Evolutionary conservation across 2,113 vertebrate genomes (phyloP), one percentile per base, ranked within the genome.

Genomic region (Agapornis roseicollis): DNA sequence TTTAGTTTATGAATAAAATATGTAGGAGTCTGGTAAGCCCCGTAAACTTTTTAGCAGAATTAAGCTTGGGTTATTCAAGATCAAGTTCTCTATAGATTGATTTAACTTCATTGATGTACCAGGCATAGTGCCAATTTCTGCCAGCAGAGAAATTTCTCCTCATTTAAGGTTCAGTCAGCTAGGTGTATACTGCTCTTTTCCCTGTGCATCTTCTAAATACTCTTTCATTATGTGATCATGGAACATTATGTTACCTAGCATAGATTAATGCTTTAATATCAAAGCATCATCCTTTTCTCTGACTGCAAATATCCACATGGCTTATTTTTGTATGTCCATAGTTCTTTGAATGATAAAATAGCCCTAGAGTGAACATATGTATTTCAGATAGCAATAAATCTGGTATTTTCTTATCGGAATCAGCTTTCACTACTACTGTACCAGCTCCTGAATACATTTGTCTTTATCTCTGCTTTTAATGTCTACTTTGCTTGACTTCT

Each of bases 121-220:
- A 91, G 90, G 82, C 76, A 65, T 8, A n/a, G 56, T 71, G 60
- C 79, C 88, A 91, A 0, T 49, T 83, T 76, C 79, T 88, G 71
- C n/a, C 74, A 93, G 50, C 41, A 85, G 74, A 85, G 70, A 80
- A 88, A 88, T 93, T 94, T 89, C 66, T 77, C 64, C 22, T 90
- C 49, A 25, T 91, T 88, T 90, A 55, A 80, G 12, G 66, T 72
- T 93, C 61, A 74, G 13, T 72, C 39, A 71, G 42, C 39, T 89
- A 11, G 1, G 17, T 76, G 47, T 41, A n/a, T 52, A 82, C 47
- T 89, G 49, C 46, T 37, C n/a, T 91, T 90, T 95, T 85, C 33
- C 28, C 17, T 49, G 35, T 82, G 27, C 46, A n/a, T 89, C n/a
- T 88, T 88, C 79, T 76, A 89, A 93, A 58, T 71, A 37, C 13